Base-by-base conservation (phyloP, 1,140 invertebrate genomes). In the Aporrectodea caliginosa region DNA sequence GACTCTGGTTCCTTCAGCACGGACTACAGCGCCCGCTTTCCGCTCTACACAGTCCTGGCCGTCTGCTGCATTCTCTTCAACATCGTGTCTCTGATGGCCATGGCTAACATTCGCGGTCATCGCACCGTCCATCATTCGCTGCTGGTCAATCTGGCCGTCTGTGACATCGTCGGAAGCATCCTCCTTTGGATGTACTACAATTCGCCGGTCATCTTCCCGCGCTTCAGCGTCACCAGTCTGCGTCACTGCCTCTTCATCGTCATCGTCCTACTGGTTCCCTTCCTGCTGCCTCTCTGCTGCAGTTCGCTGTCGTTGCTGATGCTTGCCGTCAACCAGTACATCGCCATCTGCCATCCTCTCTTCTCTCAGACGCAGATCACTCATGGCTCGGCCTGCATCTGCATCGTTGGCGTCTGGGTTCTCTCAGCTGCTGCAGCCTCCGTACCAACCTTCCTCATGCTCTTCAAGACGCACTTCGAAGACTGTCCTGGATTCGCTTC, bases 121-220 rank as follows among this genome's bases (percentile, higher is more conserved):
- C 68, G 68, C 27, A 74, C 80, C 16, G 80, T 81, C 2, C 75
- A 81, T 58, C 76, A 81, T 43, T n/a, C 33, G 34, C 58, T 81
- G 22, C 72, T 81, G 71, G 32, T 35, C 0, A 81, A 81, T 33
- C 77, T 81, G 27, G 77, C 80, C 29, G 77, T 73, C 16, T 69
- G 70, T 2, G 80, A 81, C 77, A 69, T 74, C 1, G 43, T 81
- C 1, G 80, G 80, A 33, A 43, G 69, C 14, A 1, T 78, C 0
- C 43, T 81, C 33, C 32, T 81, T 1, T 81, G 80, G 80, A 31
- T 71, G 58, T 81, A 78, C 32, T 77, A 81, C 80, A 81, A 81
- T 27, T 81, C 80, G 22, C 76, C 75, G 12, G 33, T 73, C 1
- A 34, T 81, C 12, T 81, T 78, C 69, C 80, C 80, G 30, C 29